phyloP scores from a whole-genome alignment of 1,140 invertebrate species.

The Cyphomyrmex costatus region DNA sequence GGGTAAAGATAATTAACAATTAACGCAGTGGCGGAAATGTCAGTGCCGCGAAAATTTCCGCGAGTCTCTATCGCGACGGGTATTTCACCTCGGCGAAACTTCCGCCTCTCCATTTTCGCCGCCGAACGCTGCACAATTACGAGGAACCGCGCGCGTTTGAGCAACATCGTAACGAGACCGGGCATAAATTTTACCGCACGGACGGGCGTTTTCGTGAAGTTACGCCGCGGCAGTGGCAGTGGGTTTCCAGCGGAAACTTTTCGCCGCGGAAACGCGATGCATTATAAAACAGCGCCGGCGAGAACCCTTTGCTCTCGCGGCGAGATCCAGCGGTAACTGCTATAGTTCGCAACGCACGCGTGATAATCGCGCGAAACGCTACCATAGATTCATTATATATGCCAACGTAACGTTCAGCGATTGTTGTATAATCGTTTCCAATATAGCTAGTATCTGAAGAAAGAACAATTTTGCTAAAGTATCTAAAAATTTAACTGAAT shows the following conservation, averaged over 20 bases:
- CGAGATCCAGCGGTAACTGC: constrained; percentile 52
- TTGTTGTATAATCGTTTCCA: background rate
- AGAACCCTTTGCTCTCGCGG: constrained; percentile 55
- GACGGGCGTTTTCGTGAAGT: constrained; percentile 61
- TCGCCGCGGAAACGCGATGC: constrained; percentile 60
- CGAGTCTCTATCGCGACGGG: constrained; percentile 48
- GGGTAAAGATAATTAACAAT: constrained; percentile 61
- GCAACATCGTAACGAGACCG: constrained; percentile 60
- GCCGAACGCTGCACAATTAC: constrained; percentile 58
- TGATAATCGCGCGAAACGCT: constrained; percentile 40
- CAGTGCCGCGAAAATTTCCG: constrained; percentile 60
- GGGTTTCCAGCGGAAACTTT: constrained; percentile 59
- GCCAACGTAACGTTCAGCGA: too few species aligned
- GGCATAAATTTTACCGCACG: constrained; percentile 62
- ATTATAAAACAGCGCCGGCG: constrained; percentile 60
- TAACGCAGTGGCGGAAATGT: constrained; percentile 50
- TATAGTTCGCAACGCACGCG: constrained; percentile 22
- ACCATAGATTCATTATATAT: background rate
- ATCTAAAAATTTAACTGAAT: too few species aligned
- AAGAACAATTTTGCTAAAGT: too few species aligned
- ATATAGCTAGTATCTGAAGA: background rate
- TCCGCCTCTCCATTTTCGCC: constrained; percentile 54
- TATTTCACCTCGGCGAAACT: constrained; percentile 56
- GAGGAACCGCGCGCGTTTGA: constrained; percentile 59
- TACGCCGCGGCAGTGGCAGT: constrained; percentile 41